Evolutionary conservation across 2,797 vertebrate species (phyloP).

Genomic region (Silurus aristotelis): DNA sequence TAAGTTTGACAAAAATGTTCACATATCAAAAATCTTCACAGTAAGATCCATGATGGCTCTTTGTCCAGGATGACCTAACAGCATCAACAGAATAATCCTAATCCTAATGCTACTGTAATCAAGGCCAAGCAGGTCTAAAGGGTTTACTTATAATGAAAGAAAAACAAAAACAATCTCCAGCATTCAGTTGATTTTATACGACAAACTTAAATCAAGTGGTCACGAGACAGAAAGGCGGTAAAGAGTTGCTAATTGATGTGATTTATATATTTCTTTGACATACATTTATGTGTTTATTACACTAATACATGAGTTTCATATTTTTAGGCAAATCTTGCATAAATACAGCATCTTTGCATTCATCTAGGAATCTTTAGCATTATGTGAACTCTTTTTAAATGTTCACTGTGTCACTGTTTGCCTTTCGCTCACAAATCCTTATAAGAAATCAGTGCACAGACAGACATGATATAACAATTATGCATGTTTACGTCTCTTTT

Average conservation of each 20-base stretch:
- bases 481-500: constrained; percentile 17
- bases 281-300: background rate
- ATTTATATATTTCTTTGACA: background rate
- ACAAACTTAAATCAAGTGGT: background rate
- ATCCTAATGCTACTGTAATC: background rate
- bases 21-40: too few relatives aligned
- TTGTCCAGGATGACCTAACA: background rate
- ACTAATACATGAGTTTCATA: background rate
- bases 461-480: background rate
- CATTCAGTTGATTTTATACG: background rate
- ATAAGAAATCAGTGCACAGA: background rate
- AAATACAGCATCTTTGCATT: background rate
- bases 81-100: background rate
- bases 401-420: too few relatives aligned
- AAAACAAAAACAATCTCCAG: background rate
- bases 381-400: background rate
- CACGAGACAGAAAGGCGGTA: too few relatives aligned
- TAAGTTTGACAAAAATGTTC: background rate
- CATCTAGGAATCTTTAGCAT: background rate
- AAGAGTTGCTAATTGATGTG: background rate
- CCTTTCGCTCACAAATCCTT: background rate
- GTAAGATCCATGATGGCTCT: too few relatives aligned
- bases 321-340: background rate
- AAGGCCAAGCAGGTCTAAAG: background rate
- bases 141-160: background rate